Evolutionary conservation across 2,113 vertebrate species (phyloP).

Genomic region (Pteruthius melanotis): DNA sequence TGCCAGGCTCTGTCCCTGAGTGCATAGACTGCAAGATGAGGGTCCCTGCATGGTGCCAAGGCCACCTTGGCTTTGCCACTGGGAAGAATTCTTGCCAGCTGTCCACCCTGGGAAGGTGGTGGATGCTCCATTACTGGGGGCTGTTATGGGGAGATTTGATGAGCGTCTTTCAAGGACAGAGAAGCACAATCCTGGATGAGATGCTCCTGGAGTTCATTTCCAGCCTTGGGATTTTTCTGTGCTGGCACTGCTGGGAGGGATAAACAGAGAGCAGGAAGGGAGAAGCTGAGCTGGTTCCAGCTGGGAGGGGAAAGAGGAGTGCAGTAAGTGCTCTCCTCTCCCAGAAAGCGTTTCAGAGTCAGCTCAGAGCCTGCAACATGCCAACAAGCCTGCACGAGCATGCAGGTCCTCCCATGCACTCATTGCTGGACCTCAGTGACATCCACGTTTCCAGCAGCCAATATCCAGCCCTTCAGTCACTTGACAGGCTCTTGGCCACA

Average conservation of each 20-base stretch:
- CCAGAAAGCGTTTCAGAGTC: background rate
- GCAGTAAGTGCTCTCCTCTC: background rate
- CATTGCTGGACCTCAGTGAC: background rate
- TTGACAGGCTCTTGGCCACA: background rate
- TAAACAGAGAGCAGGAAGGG: background rate
- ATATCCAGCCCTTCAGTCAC: background rate
- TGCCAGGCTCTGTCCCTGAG: background rate
- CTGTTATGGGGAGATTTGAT: background rate
- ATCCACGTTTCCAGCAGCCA: background rate
- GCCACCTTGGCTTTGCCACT: background rate
- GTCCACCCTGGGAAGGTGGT: background rate
- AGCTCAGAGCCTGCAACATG: fast-evolving
- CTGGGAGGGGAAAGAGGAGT: background rate
- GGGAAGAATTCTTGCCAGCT: background rate
- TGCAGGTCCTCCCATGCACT: background rate
- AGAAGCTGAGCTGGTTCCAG: background rate
- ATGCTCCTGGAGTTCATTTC: background rate
- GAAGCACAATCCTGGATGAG: background rate
- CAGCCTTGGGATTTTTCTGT: background rate
- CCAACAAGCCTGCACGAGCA: fast-evolving
- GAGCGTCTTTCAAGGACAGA: background rate
- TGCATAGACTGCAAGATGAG: background rate
- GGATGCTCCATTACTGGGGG: background rate
- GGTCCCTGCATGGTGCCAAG: fast-evolving
- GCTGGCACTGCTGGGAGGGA: background rate